Percentiles rank a stretch among this genome's conserved stretches.
These are phyloP conservation scores for Apaloderma vittatum DNA, from an alignment of 2,113 vertebrate species.

Conservation along the genomic window DNA sequence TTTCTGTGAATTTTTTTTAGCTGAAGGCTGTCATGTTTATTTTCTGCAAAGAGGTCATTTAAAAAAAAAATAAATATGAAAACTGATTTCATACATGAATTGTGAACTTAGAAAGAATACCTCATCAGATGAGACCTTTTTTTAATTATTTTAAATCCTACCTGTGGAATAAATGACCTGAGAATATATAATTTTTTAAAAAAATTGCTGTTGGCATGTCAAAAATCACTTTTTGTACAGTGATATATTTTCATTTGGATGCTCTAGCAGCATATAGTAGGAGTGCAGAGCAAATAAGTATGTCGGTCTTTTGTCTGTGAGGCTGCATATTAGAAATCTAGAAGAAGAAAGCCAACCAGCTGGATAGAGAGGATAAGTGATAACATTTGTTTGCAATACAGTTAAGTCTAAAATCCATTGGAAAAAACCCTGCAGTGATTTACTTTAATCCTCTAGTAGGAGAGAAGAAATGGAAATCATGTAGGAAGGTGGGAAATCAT, in stretches of 20 bases:
- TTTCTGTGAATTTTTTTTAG: slow-evolving; percentile 9
- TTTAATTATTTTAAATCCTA: neutral
- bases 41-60: neutral
- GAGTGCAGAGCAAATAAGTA: neutral
- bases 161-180: neutral
- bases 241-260: neutral
- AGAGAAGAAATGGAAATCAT: neutral
- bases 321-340: neutral
- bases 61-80: neutral
- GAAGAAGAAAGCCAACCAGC: neutral
- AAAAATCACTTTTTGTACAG: neutral
- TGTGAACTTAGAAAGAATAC: neutral
- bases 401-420: neutral
- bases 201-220: neutral
- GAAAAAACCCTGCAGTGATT: neutral
- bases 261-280: neutral
- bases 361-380: neutral
- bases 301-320: neutral
- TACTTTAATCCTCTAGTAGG: neutral
- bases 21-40: neutral
- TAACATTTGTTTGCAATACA: neutral
- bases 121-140: neutral
- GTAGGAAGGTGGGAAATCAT: neutral
- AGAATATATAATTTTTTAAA: neutral
- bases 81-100: neutral